Evolutionary conservation across 2,888 invertebrate genomes (phyloP).

Genomic region (Ditylenchus weischeri): DNA sequence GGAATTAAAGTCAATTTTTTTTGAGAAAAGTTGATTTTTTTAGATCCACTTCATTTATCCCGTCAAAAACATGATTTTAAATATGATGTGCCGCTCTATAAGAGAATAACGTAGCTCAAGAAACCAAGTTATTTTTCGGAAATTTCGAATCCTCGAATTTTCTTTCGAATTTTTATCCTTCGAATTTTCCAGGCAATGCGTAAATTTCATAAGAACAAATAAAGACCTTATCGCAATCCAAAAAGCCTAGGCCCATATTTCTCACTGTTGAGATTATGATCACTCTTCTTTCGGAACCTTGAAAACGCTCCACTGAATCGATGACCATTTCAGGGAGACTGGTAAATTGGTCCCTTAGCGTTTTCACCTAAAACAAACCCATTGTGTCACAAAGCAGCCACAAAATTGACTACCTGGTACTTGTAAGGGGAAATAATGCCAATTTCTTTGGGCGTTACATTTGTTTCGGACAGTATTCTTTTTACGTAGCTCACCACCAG

Average conservation of each 20-base stretch:
- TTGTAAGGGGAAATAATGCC: conserved; percentile 35
- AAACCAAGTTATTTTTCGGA: too few relatives aligned
- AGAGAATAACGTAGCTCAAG: too few relatives aligned
- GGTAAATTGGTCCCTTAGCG: conserved; percentile 7
- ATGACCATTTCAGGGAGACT: conserved; percentile 25
- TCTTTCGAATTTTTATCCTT: too few relatives aligned
- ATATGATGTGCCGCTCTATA: too few relatives aligned
- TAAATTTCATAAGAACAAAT: not conserved
- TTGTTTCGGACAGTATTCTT: conserved; percentile 16
- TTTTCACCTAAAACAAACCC: conserved; percentile 14
- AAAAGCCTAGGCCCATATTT: conserved; percentile 29
- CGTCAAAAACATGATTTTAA: too few relatives aligned
- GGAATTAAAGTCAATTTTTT: too few relatives aligned
- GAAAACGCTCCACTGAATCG: conserved; percentile 39
- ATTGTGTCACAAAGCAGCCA: not conserved
- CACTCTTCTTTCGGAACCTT: conserved; percentile 38
- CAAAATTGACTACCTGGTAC: conserved; percentile 22
- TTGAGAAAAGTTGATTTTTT: too few relatives aligned
- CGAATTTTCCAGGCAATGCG: too few relatives aligned
- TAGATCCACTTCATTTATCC: too few relatives aligned
- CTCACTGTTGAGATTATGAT: conserved; percentile 34
- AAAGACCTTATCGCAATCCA: conserved; percentile 30
- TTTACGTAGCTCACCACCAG: conserved; percentile 25
- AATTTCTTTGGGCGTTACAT: conserved; percentile 30
- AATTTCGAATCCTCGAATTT: too few relatives aligned